Evolutionary conservation across 2,113 vertebrate genomes (phyloP), one percentile per base, ranked within the genome.

Genomic region (Nerophis lumbriciformis): DNA sequence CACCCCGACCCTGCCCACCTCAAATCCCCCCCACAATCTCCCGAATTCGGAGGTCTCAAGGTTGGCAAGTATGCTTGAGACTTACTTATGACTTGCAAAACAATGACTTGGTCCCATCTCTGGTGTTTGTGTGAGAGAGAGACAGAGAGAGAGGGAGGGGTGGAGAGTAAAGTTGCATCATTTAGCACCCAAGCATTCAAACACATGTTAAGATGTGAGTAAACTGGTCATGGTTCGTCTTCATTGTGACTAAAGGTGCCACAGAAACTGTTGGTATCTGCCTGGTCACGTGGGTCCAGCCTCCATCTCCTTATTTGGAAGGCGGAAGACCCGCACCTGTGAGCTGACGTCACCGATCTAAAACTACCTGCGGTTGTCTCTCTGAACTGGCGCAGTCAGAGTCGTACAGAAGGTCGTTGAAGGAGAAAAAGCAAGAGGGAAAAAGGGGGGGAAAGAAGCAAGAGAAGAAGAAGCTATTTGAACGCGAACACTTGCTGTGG

Each of bases 351-450:
- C 88, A 90, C 11, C 1, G 9, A 7, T 8, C 49, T 39, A 72
- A 83, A 65, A 82, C 59, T 85, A 90, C 89, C 89, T 90, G 86
- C 64, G 53, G 68, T 71, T 45, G 72, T 69, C 69, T 11, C 42
- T 45, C 5, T 11, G 42, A 45, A 11, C 42, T 3, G 3, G 21
- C 21, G n/a, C 21, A 3, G 28, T 28, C 28, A 2, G 28, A 28
- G 28, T 28, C 28, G 28, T 28, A 28, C 28, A 28, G 28, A 28
- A 28, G 28, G 28, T 28, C 4, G 1, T 28, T 28, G 28, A 28
- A 28, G 28, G 3, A 28, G 28, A 28, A 28, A 28, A 28, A 28
- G 28, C 28, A 28, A 28, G 28, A 28, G 3, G 3, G 1, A 3
- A 3, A 3, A 28, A 28, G 3, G 3, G 3, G 21, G 28, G 28